Evolutionary conservation across 2,888 invertebrate species (phyloP).

Genomic region (Drosophila mimica): DNA sequence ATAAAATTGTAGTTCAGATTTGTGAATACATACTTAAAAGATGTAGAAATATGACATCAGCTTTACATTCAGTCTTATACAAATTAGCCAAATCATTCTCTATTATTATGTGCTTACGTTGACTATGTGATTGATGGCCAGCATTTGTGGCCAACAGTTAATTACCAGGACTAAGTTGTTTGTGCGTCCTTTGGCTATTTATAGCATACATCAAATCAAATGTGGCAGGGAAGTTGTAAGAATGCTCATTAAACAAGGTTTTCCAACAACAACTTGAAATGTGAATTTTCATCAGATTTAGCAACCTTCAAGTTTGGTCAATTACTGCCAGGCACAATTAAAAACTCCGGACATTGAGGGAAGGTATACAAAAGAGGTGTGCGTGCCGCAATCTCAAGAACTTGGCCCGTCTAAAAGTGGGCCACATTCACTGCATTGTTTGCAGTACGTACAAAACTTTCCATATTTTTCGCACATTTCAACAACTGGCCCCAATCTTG

Average conservation of each 20-base stretch:
- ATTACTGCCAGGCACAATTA: constrained; percentile 55
- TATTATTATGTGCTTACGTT: constrained; percentile 29
- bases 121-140: constrained; percentile 62
- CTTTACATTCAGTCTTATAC: not conserved
- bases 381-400: constrained; percentile 64
- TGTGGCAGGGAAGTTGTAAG: constrained; percentile 18
- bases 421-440: constrained; percentile 73
- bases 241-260: constrained; percentile 1
- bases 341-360: constrained; percentile 17
- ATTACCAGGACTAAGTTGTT: constrained; percentile 37
- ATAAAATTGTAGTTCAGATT: not conserved
- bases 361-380: constrained; percentile 27
- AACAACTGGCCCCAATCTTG: constrained; percentile 67
- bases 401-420: constrained; percentile 49
- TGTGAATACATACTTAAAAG: not conserved
- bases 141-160: constrained; percentile 52
- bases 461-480: constrained; percentile 51
- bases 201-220: constrained; percentile 32
- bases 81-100: not conserved
- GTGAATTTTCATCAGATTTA: constrained; percentile 18
- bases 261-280: constrained; percentile 2
- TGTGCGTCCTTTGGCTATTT: constrained; percentile 33
- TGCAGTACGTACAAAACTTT: constrained; percentile 46
- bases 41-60: not conserved
- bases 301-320: constrained; percentile 64